Percentiles rank a stretch among this genome's conserved stretches.
Conservation (phyloP, 1,140 invertebrate genomes). For the Lerema accius region DNA sequence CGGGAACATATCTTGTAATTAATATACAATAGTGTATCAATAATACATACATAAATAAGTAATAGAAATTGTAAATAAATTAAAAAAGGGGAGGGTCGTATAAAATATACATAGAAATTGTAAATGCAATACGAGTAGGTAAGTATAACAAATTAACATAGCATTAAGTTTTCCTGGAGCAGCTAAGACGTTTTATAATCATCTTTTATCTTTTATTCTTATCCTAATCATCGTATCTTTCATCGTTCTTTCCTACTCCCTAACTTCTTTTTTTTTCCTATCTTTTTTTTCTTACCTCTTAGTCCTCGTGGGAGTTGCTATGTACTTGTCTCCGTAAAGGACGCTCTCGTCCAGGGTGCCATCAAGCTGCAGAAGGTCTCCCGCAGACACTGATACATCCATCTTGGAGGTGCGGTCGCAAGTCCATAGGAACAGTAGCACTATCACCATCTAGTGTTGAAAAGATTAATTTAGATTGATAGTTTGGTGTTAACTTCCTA, state of each 20-base stretch:
- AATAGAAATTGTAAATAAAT: too few species aligned
- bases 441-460: constrained; percentile 55
- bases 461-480: constrained; percentile 9
- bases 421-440: constrained; percentile 60
- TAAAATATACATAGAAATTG: too few species aligned
- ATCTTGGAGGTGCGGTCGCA: constrained; percentile 62
- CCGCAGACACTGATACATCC: constrained; percentile 73
- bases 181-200: too few species aligned
- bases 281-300: constrained; percentile 63
- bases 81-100: too few species aligned
- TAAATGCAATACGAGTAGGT: too few species aligned
- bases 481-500: too few species aligned
- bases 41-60: constrained; percentile 15
- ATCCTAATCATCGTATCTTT: too few species aligned
- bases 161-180: too few species aligned
- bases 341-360: constrained; percentile 73
- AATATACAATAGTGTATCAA: constrained; percentile 9
- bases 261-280: too few species aligned
- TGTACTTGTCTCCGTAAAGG: constrained; percentile 70
- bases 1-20: constrained; percentile 9
- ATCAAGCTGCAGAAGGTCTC: constrained; percentile 68
- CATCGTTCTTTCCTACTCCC: too few species aligned
- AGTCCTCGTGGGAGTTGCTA: constrained; percentile 49
- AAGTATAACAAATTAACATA: too few species aligned
- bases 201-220: too few species aligned